Conservation (phyloP, 2,888 invertebrate genomes). For the Stenoptilia bipunctidactyla region DNA sequence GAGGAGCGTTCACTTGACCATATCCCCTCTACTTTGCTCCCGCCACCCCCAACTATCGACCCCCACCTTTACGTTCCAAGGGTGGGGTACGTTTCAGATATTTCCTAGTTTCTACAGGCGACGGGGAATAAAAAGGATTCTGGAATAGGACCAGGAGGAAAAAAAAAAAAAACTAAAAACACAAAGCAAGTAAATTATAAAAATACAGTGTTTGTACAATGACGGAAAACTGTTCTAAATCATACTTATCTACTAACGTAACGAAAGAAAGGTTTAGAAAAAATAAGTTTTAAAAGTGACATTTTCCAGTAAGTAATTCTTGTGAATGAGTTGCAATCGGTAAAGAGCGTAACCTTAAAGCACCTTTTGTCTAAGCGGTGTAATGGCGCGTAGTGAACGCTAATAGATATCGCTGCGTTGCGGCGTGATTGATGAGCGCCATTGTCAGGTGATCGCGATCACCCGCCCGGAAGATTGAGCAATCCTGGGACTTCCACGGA, state of each 20-base stretch:
- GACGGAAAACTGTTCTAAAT: no score
- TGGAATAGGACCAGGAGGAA: conserved; percentile 20
- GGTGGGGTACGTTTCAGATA: conserved; percentile 18
- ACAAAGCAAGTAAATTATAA: conserved; percentile 18
- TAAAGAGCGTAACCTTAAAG: conserved; percentile 19
- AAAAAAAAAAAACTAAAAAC: conserved; percentile 20
- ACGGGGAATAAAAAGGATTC: conserved; percentile 18
- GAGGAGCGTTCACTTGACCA: conserved; percentile 33
- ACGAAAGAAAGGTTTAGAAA: neutral
- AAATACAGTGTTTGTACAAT: conserved; percentile 12
- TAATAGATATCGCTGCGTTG: conserved; percentile 30
- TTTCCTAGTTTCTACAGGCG: conserved; percentile 23
- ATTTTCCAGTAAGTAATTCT: no score
- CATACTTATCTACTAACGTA: neutral
- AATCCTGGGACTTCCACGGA: neutral
- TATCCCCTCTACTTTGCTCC: conserved; percentile 26
- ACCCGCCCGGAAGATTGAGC: conserved; percentile 49
- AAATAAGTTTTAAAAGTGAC: neutral
- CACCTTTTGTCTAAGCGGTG: conserved; percentile 44
- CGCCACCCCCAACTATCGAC: conserved; percentile 14
- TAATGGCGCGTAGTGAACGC: conserved; percentile 42
- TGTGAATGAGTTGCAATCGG: neutral
- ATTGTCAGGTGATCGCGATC: conserved; percentile 52
- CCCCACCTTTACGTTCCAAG: conserved; percentile 19
- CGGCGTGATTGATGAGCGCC: conserved; percentile 58